phyloP scores from a whole-genome alignment of 1,140 invertebrate species.

The Procambarus clarkii region DNA sequence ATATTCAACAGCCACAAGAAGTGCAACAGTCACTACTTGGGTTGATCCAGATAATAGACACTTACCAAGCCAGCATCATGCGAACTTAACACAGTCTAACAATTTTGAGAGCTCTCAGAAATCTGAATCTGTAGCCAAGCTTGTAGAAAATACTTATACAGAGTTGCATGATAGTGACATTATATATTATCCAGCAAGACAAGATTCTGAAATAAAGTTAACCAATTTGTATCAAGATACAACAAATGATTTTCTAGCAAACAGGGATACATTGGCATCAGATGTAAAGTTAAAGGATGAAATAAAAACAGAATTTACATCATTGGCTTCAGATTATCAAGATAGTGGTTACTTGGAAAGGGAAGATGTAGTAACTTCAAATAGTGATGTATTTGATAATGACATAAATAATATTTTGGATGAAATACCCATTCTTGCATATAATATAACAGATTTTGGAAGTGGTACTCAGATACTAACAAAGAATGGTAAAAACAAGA shows the following conservation, averaged over 20 bases:
- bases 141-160: not conserved
- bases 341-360: not conserved
- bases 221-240: not conserved
- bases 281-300: not conserved
- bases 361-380: not conserved
- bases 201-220: not conserved
- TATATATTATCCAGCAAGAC: not conserved
- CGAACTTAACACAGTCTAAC: not conserved
- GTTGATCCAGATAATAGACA: slow-evolving; percentile 40
- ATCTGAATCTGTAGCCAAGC: not conserved
- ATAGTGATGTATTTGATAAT: not conserved
- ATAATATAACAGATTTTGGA: slow-evolving; percentile 11
- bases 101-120: not conserved
- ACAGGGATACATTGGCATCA: not conserved
- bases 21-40: slow-evolving; percentile 62
- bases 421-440: not conserved
- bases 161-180: not conserved
- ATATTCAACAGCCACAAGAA: slow-evolving; percentile 52
- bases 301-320: not conserved
- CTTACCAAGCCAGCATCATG: not conserved
- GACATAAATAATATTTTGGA: not conserved
- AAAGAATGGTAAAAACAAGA: slow-evolving; percentile 23
- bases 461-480: not conserved
- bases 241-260: not conserved
- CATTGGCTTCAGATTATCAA: not conserved